Conservation (phyloP, 1,140 invertebrate genomes). For the Drosophila mayri region DNA sequence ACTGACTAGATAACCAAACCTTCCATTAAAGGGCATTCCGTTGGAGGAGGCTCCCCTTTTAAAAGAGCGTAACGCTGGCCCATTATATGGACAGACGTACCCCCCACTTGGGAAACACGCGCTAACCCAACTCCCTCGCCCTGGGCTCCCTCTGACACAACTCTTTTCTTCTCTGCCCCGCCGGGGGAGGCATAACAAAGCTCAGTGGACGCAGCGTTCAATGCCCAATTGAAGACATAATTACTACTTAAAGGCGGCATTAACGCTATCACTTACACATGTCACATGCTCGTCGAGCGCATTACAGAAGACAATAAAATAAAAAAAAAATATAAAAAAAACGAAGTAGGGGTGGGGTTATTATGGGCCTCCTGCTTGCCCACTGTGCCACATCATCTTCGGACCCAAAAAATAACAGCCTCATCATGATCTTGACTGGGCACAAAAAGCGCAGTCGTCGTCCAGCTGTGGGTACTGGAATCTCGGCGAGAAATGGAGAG, state of each 20-base stretch:
- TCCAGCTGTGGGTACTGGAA: constrained; percentile 35
- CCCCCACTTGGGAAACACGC: constrained; percentile 46
- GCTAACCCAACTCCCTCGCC: constrained; percentile 16
- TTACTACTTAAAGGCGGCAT: constrained; percentile 81
- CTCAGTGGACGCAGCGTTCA: constrained; percentile 35
- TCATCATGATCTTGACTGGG: constrained; percentile 79
- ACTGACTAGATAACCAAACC: not conserved
- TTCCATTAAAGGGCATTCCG: not conserved
- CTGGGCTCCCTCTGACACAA: constrained; percentile 3
- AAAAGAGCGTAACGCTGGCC: constrained; percentile 12
- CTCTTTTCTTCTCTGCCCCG: constrained; percentile 15
- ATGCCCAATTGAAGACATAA: constrained; percentile 80
- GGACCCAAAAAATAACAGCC: constrained; percentile 74
- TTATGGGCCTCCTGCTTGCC: constrained; percentile 22
- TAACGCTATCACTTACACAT: constrained; percentile 83
- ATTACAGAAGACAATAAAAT: constrained; percentile 75
- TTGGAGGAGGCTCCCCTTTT: not conserved
- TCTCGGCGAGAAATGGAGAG: constrained; percentile 30
- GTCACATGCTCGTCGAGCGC: constrained; percentile 74
- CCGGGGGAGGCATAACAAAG: constrained; percentile 35
- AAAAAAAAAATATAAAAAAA: not conserved
- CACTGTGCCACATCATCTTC: constrained; percentile 52
- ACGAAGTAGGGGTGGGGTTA: constrained; percentile 15
- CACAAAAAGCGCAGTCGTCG: constrained; percentile 35
- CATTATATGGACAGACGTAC: constrained; percentile 9